Evolutionary conservation across 2,888 invertebrate species (phyloP).

Genomic region (Chloroclystis v-ata): DNA sequence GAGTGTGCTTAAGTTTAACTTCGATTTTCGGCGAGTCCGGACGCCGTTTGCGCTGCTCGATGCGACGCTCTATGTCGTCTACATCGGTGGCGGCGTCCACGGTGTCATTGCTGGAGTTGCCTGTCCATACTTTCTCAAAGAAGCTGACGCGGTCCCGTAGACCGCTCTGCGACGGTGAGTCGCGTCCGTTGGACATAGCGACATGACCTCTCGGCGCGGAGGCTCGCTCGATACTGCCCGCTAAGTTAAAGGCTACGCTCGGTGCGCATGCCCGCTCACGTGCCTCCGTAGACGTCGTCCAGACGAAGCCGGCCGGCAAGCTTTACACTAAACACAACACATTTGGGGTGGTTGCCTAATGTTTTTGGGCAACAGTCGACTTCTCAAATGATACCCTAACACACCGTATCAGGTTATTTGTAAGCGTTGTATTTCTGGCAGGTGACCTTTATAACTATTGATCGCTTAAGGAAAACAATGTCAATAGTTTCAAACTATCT

Average conservation of each 20-base stretch:
- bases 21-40: constrained; percentile 79
- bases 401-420: background rate
- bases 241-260: constrained; percentile 39
- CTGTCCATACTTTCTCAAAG: constrained; percentile 88
- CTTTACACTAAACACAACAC: constrained; percentile 33
- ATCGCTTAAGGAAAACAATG: constrained; percentile 12
- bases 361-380: constrained; percentile 15
- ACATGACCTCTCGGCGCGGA: constrained; percentile 69
- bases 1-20: constrained; percentile 78
- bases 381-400: constrained; percentile 1
- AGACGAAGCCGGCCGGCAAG: constrained; percentile 45
- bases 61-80: constrained; percentile 78
- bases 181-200: constrained; percentile 74
- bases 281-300: constrained; percentile 54
- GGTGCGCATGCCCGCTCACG: constrained; percentile 52
- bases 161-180: constrained; percentile 73
- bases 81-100: constrained; percentile 74
- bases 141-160: constrained; percentile 86
- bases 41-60: constrained; percentile 77
- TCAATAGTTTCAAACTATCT: no score
- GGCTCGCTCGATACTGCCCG: constrained; percentile 72
- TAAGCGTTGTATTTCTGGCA: background rate
- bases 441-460: constrained; percentile 1
- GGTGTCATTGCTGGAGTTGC: constrained; percentile 62
- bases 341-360: constrained; percentile 15